Evolutionary conservation across 2,888 invertebrate species (phyloP), one percentile per base, ranked within the genome.

Genomic region (Sinodicranocentrus sp.): DNA sequence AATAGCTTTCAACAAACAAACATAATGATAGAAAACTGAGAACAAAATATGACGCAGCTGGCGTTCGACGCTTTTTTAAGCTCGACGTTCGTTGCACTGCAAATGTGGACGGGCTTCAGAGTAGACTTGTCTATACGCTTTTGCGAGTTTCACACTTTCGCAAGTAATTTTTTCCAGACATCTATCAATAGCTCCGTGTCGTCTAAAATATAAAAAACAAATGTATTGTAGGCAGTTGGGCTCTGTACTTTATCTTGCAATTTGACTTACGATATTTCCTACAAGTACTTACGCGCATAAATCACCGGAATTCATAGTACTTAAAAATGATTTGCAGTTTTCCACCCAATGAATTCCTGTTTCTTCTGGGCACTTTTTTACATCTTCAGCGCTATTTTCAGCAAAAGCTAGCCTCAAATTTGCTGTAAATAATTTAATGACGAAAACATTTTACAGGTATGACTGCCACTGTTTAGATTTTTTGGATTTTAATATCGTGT

Each of bases 331-430:
- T 15, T 79, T 48, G 71, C 79, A 79, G 19, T 63, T 61, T 25
- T 71, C 71, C 21, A 79, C 57, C 79, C 79, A 79, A 28, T 71
- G 71, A n/a, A 52, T 70, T 59, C 61, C 71, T 0, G 68, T 70
- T 28, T 71, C 39, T 17, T 79, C 25, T 23, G 79, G 65, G 23
- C 79, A 79, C 1, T 21, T 19, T 21, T 19, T 19, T 21, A 57
- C 21, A 17, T 61, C 54, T 0, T 72, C 54, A 0, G 48, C 61
- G 0, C n/a, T 2, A 17, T n/a, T n/a, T 17, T 79, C 39, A 5
- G 63, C 1, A 23, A 43, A 1, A 15, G 79, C 79, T 21, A 65
- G 28, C 26, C 28, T 61, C 17, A 79, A 23, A 0, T 28, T 28
- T 2, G 15, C 79, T 79, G 39, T 13, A 57, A 23, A 15, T 23